These are phyloP conservation scores for Phylloscopus trochiloides DNA, from an alignment of 2,113 vertebrate genomes.

Conservation along the genomic window DNA sequence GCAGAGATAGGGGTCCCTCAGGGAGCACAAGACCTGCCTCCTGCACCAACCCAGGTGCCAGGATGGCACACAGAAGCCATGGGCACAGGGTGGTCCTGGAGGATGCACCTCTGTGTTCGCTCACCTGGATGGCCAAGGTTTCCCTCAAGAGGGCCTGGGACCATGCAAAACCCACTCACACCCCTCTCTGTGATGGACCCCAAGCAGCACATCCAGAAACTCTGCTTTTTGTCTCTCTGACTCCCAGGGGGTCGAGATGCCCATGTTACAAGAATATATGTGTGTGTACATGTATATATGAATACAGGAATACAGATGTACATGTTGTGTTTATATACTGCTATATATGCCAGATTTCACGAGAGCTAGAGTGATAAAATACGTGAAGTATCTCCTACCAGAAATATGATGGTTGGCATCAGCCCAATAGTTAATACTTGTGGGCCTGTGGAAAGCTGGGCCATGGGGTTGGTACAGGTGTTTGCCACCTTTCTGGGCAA, in stretches of 20 bases:
- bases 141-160: not conserved
- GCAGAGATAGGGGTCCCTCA: rapidly evolving
- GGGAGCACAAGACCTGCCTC: not conserved
- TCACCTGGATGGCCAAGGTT: not conserved
- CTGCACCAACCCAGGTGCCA: rapidly evolving
- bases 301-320: not conserved
- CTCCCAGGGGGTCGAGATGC: not conserved
- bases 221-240: not conserved
- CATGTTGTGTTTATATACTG: not conserved
- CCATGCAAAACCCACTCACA: rapidly evolving
- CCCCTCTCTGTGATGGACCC: not conserved
- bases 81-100: rapidly evolving
- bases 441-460: not conserved
- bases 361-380: not conserved
- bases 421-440: not conserved
- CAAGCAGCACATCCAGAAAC: not conserved
- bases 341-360: not conserved
- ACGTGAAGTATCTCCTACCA: not conserved
- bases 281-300: not conserved
- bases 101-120: not conserved
- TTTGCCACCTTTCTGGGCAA: not conserved
- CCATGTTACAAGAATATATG: not conserved
- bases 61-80: rapidly evolving
- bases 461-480: not conserved
- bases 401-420: not conserved